These are phyloP conservation scores for Hippocampus abdominalis DNA, from an alignment of 2,113 vertebrate species.

Conservation along the genomic window DNA sequence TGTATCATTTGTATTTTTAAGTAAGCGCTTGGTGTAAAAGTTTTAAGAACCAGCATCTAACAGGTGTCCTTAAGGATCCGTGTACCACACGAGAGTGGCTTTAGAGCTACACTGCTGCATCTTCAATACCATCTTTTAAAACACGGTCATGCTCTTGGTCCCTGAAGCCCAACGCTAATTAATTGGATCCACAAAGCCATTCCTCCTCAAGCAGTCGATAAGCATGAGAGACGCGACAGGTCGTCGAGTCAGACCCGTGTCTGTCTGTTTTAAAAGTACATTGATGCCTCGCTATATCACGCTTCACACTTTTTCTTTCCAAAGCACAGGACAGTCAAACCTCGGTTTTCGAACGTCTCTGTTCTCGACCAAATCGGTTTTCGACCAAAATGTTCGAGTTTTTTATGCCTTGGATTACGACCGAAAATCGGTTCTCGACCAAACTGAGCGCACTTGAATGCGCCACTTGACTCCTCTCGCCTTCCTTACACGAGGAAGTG, in stretches of 20 bases:
- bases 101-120: slow-evolving; percentile 10
- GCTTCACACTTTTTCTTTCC: too few species aligned
- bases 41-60: background rate
- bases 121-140: background rate
- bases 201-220: slow-evolving; percentile 26
- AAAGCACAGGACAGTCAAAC: too few species aligned
- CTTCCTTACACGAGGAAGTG: too few species aligned
- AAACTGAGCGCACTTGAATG: too few species aligned
- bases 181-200: slow-evolving; percentile 44
- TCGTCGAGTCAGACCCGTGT: background rate
- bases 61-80: background rate
- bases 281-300: too few species aligned
- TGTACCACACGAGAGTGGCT: slow-evolving; percentile 14
- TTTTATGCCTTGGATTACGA: too few species aligned
- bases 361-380: too few species aligned
- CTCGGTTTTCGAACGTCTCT: too few species aligned
- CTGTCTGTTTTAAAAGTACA: background rate
- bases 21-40: background rate
- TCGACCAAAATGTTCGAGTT: too few species aligned
- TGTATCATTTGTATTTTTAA: background rate
- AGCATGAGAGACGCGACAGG: background rate
- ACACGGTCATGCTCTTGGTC: background rate
- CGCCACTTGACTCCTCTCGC: too few species aligned
- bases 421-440: too few species aligned
- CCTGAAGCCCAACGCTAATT: slow-evolving; percentile 30